Evolutionary conservation across 2,888 invertebrate genomes (phyloP).

Genomic region (Ophion ventricosus): DNA sequence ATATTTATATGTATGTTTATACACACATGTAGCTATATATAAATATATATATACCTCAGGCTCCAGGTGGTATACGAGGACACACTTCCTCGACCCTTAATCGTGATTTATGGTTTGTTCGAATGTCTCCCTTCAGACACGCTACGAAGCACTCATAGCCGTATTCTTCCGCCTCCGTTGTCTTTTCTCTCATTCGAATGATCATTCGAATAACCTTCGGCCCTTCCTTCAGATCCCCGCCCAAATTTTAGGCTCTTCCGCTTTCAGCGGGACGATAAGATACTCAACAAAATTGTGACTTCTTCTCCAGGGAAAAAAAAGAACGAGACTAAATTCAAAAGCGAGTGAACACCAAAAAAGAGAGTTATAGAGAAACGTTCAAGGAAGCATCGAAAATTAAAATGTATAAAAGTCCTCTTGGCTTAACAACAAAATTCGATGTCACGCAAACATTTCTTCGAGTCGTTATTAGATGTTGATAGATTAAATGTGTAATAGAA

Average conservation of each 20-base stretch:
- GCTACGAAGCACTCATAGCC: background rate
- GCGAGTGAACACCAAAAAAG: constrained; percentile 11
- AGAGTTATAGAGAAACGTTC: background rate
- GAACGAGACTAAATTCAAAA: constrained; percentile 1
- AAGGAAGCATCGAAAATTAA: constrained; percentile 21
- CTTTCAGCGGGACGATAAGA: constrained; percentile 33
- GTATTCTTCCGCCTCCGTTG: constrained; percentile 33
- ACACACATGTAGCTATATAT: background rate
- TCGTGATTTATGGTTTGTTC: constrained; percentile 77
- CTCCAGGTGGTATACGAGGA: constrained; percentile 58
- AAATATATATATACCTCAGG: constrained; percentile 9
- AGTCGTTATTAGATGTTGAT: too few species aligned
- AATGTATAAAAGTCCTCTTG: background rate
- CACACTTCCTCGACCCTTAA: constrained; percentile 78
- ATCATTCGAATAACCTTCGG: constrained; percentile 45
- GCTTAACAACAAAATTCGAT: too few species aligned
- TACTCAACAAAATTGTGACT: constrained; percentile 30
- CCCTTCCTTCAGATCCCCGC: background rate
- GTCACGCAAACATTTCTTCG: too few species aligned
- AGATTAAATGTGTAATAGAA: too few species aligned
- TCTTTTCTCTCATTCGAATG: constrained; percentile 48
- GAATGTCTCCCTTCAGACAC: constrained; percentile 3
- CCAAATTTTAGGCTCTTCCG: background rate
- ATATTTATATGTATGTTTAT: background rate
- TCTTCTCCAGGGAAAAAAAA: background rate